phyloP scores from a whole-genome alignment of 2,888 invertebrate genomes.

The Apodemia duryi region DNA sequence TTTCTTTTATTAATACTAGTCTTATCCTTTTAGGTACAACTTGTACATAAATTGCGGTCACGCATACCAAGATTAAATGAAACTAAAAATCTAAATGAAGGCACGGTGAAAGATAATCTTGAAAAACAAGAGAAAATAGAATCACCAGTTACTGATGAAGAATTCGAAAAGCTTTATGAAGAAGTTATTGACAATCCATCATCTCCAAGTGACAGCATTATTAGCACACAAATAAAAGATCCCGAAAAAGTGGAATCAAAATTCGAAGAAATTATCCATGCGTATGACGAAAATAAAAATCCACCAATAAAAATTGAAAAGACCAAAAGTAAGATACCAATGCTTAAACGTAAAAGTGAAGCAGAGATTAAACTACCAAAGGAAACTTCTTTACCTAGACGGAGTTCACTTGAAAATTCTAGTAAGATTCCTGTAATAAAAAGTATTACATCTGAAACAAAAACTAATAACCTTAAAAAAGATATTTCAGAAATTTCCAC shows the following conservation, averaged over 20 bases:
- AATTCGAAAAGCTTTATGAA: constrained; percentile 64
- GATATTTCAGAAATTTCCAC: not conserved
- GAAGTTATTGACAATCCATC: constrained; percentile 44
- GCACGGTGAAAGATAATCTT: constrained; percentile 10
- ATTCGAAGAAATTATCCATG: constrained; percentile 66
- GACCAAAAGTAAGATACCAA: constrained; percentile 53
- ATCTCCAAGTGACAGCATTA: constrained; percentile 17
- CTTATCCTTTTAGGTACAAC: not conserved
- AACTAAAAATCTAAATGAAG: constrained; percentile 27
- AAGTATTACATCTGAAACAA: not conserved
- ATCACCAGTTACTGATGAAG: constrained; percentile 44
- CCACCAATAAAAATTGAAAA: constrained; percentile 41
- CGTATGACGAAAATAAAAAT: constrained; percentile 51
- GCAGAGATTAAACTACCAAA: constrained; percentile 40
- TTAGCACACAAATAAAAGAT: constrained; percentile 42
- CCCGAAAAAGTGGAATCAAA: constrained; percentile 52
- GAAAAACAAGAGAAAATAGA: constrained; percentile 24
- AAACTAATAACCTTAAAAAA: not conserved
- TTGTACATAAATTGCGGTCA: constrained; percentile 27
- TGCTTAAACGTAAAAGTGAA: constrained; percentile 49
- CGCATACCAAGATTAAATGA: constrained; percentile 43
- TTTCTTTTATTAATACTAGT: not conserved
- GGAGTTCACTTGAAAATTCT: constrained; percentile 29
- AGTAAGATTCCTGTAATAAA: constrained; percentile 19
- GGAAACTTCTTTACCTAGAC: not conserved